Percentiles rank a stretch among this genome's conserved stretches.
These are phyloP conservation scores for Tachyglossus aculeatus DNA, from an alignment of 2,797 vertebrate species.

Conservation along the genomic window DNA sequence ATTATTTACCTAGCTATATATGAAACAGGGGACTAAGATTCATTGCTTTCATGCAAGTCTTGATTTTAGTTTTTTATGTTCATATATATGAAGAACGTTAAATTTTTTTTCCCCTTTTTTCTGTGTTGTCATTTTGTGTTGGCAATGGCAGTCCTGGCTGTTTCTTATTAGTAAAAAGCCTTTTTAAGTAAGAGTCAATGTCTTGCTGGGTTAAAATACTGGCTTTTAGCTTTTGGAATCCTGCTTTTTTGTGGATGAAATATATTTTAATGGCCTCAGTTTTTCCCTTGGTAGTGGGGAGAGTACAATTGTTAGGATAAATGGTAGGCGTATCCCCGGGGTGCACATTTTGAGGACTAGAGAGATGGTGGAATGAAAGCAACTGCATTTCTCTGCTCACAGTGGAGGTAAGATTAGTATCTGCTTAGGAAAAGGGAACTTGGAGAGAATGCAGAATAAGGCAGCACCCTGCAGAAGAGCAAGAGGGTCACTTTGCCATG, in stretches of 20 bases:
- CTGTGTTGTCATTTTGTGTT: constrained; percentile 12
- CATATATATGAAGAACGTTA: background rate
- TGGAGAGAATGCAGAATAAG: too few species aligned
- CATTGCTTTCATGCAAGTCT: constrained; percentile 50
- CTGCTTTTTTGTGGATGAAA: background rate
- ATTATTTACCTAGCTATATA: constrained; percentile 40
- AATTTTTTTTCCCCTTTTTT: background rate
- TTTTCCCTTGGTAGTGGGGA: constrained; percentile 9
- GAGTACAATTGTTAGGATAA: background rate
- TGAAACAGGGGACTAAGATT: constrained; percentile 46
- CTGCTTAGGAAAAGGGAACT: background rate
- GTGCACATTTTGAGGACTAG: background rate
- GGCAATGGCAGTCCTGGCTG: constrained; percentile 14
- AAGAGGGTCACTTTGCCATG: accelerated
- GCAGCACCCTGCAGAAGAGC: accelerated
- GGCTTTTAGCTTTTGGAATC: constrained; percentile 14
- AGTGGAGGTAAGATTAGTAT: background rate
- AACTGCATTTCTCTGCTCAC: too few species aligned
- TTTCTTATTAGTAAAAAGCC: constrained; percentile 40
- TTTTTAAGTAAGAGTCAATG: constrained; percentile 18
- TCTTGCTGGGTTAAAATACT: constrained; percentile 23
- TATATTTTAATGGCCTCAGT: constrained; percentile 5
- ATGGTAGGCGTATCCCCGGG: background rate
- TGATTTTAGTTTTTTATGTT: constrained; percentile 19
- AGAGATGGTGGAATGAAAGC: background rate